Evolutionary conservation across 2,797 vertebrate genomes (phyloP).

Genomic region (Rhabdomys pumilio): DNA sequence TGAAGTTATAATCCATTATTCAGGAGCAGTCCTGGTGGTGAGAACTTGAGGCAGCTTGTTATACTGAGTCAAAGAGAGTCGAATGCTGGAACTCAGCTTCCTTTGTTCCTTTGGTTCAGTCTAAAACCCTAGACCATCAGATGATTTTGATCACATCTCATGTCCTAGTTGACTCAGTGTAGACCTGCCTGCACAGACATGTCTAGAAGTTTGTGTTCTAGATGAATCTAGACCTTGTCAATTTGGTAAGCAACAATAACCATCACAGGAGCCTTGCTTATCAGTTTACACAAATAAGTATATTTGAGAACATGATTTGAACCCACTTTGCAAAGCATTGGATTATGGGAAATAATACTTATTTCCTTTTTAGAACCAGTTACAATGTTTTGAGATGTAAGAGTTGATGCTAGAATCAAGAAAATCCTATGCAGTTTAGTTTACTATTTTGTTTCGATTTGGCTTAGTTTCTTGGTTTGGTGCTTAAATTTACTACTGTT

Average conservation of each 20-base stretch:
- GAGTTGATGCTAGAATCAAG: background rate
- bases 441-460: background rate
- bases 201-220: background rate
- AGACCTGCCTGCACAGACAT: background rate
- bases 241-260: background rate
- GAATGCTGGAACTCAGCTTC: background rate
- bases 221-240: background rate
- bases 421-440: background rate
- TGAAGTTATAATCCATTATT: background rate
- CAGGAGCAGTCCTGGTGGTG: background rate
- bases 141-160: background rate
- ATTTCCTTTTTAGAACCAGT: background rate
- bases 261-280: background rate
- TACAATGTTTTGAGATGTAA: slow-evolving; percentile 20
- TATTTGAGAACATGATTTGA: background rate
- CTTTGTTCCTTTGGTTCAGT: background rate
- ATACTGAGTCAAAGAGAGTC: background rate
- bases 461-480: background rate
- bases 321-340: background rate
- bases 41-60: background rate
- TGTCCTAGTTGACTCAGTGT: background rate
- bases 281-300: background rate
- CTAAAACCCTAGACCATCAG: background rate
- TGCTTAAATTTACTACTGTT: background rate
- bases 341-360: background rate